A percentile compares a stretch with the other conserved stretches of the same genome.
Conservation (phyloP, 2,888 invertebrate genomes). For the Caenorhabditis sp. region DNA sequence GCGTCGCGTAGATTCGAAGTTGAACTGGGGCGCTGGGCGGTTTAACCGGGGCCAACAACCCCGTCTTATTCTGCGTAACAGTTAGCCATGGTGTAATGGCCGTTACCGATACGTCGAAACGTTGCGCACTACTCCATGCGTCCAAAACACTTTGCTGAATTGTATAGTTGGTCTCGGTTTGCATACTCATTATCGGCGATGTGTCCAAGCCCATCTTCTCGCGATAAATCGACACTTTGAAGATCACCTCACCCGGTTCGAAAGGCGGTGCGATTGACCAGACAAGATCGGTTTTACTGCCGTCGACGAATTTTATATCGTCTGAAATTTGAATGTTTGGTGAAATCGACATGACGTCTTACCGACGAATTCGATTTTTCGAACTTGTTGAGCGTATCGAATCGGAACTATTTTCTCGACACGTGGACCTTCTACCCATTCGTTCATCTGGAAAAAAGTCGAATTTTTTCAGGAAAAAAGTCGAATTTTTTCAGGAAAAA, state of each 20-base stretch:
- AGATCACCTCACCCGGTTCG: conserved; percentile 27
- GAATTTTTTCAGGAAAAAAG: too few species aligned
- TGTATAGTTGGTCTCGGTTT: conserved; percentile 45
- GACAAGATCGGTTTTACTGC: conserved; percentile 46
- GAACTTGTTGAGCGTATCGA: conserved; percentile 25
- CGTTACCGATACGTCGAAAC: conserved; percentile 65
- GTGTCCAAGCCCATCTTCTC: conserved; percentile 45
- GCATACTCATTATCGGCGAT: conserved; percentile 34
- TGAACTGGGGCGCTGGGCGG: conserved; percentile 63
- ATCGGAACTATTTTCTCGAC: conserved; percentile 31
- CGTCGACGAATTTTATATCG: conserved; percentile 44
- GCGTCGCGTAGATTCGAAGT: conserved; percentile 64
- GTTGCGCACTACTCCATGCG: conserved; percentile 62
- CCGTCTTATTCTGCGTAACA: conserved; percentile 56
- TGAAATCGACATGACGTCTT: not conserved
- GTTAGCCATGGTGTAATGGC: conserved; percentile 62
- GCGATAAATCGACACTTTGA: conserved; percentile 40
- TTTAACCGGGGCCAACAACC: conserved; percentile 65
- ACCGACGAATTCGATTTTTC: conserved; percentile 34
- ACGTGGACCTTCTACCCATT: conserved; percentile 21
- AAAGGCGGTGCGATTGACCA: conserved; percentile 54
- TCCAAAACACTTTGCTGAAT: conserved; percentile 58
- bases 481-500: too few species aligned
- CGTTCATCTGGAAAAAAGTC: conserved; percentile 31
- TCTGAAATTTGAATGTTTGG: conserved; percentile 11